A percentile compares a stretch with the other conserved stretches of the same genome.
These are phyloP conservation scores for Artibeus lituratus DNA, from an alignment of 2,797 vertebrate genomes.

Conservation along the genomic window DNA sequence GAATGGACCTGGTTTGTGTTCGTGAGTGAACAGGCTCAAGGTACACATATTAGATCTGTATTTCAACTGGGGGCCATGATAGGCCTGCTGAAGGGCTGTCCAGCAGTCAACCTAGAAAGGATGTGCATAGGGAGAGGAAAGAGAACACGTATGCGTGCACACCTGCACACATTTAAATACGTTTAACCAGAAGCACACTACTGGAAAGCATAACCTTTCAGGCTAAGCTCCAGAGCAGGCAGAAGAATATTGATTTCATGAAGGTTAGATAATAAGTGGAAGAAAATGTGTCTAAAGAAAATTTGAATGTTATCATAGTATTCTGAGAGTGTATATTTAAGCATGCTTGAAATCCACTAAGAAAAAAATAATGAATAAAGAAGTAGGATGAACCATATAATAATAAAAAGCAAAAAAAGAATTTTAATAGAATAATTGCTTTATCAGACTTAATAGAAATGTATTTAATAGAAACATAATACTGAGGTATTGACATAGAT, in stretches of 20 bases:
- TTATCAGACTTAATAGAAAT: not conserved
- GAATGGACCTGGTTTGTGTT: not conserved
- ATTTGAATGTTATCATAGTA: not conserved
- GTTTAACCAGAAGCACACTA: not conserved
- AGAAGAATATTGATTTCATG: not conserved
- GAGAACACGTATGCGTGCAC: accelerated
- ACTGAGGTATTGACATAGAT: not conserved
- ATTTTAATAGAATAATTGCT: not conserved
- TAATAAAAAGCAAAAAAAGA: not conserved
- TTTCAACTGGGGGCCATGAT: not conserved
- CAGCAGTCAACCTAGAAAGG: not conserved
- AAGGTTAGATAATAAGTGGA: not conserved
- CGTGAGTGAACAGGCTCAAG: not conserved
- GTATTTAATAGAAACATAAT: not conserved
- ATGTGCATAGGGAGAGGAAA: not conserved
- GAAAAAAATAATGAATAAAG: not conserved
- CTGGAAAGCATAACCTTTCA: not conserved
- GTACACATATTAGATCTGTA: not conserved
- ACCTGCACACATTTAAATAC: not conserved
- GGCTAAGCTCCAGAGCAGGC: not conserved
- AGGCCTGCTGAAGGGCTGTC: not conserved
- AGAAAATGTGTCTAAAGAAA: not conserved
- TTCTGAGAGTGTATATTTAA: not conserved
- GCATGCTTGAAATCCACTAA: not conserved
- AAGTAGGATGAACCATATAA: not conserved